phyloP scores from a whole-genome alignment of 2,113 vertebrate genomes.

The Microtus oregoni region DNA sequence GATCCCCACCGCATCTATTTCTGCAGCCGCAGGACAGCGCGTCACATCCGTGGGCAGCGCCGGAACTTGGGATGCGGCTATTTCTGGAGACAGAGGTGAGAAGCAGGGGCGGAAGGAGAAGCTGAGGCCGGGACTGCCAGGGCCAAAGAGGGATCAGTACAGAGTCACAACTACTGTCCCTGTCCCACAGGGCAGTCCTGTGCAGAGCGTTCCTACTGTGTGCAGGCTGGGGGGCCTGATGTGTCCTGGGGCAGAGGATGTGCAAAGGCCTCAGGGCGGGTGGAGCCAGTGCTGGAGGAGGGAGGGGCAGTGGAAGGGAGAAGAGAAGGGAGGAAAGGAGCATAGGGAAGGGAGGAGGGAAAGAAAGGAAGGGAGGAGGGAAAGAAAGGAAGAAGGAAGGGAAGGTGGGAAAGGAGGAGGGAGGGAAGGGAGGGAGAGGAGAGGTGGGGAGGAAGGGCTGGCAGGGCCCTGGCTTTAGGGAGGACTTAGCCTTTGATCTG shows the following conservation, averaged over 20 bases:
- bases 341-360: no score
- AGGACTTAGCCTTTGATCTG: no score
- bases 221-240: background rate
- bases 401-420: no score
- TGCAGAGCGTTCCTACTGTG: background rate
- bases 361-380: no score
- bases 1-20: background rate
- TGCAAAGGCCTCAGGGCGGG: background rate
- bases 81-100: conserved; percentile 80
- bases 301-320: no score
- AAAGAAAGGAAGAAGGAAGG: no score
- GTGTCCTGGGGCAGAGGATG: background rate
- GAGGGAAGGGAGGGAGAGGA: background rate
- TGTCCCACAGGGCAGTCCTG: background rate
- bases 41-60: conserved; percentile 60
- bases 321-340: no score
- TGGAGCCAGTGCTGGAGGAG: no score
- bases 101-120: conserved; percentile 52
- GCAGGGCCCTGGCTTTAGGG: background rate
- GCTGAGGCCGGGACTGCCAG: background rate
- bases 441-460: background rate
- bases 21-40: background rate
- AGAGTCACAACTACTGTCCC: background rate
- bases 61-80: conserved; percentile 66
- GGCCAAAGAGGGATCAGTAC: background rate